Percentiles rank a stretch among this genome's conserved stretches.
Evolutionary conservation across 2,888 invertebrate genomes (phyloP).

Genomic region (Eumerus sabulonum): DNA sequence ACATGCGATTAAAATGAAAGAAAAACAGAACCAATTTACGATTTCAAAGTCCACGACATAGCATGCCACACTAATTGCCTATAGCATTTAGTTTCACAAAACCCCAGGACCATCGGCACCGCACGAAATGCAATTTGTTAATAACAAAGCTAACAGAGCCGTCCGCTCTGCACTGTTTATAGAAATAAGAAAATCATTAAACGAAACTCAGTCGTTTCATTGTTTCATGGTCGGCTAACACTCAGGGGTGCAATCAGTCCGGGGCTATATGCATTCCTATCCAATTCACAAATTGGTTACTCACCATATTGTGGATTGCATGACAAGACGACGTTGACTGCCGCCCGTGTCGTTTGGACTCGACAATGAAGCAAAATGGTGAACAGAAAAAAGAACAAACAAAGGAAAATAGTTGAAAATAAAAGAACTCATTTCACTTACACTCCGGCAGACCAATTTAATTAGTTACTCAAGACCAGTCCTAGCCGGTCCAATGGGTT

Average conservation of each 20-base stretch:
- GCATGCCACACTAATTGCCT: slow-evolving; percentile 62
- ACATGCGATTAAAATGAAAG: too few species aligned
- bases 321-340: slow-evolving; percentile 60
- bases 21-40: slow-evolving; percentile 31
- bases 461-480: slow-evolving; percentile 38
- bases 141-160: slow-evolving; percentile 61
- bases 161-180: slow-evolving; percentile 55
- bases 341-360: slow-evolving; percentile 36
- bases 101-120: slow-evolving; percentile 54
- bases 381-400: too few species aligned
- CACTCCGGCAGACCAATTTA: slow-evolving; percentile 47
- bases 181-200: slow-evolving; percentile 66
- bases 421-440: slow-evolving; percentile 20
- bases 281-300: slow-evolving; percentile 56
- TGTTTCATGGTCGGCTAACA: slow-evolving; percentile 12
- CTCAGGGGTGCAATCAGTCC: slow-evolving; percentile 42
- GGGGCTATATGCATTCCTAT: slow-evolving; percentile 26
- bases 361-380: slow-evolving; percentile 15
- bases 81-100: slow-evolving; percentile 66
- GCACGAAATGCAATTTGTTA: slow-evolving; percentile 68
- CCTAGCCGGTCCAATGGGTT: too few species aligned
- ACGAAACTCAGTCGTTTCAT: slow-evolving; percentile 48
- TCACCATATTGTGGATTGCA: slow-evolving; percentile 42
- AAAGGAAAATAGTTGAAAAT: slow-evolving; percentile 1
- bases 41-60: slow-evolving; percentile 21